phyloP scores from a whole-genome alignment of 2,797 vertebrate species.

The Cryptoblepharus egeriae region DNA sequence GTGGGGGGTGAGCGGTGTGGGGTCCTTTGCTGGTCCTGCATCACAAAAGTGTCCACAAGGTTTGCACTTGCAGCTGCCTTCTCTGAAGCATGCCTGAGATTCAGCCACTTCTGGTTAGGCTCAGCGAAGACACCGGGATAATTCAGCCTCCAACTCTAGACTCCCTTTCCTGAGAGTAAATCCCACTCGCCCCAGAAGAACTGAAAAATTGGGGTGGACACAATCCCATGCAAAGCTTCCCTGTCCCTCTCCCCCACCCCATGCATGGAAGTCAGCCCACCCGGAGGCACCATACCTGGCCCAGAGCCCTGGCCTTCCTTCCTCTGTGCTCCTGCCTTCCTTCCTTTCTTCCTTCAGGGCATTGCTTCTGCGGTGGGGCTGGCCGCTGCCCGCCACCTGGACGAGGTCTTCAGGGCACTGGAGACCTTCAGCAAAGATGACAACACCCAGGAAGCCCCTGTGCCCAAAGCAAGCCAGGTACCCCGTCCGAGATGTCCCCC shows the following conservation, averaged over 20 bases:
- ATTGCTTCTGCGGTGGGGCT: slow-evolving; percentile 20
- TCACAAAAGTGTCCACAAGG: not conserved
- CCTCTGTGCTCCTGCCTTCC: too few species aligned
- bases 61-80: not conserved
- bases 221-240: too few species aligned
- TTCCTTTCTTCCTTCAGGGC: not conserved
- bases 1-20: too few species aligned
- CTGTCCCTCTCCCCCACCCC: too few species aligned
- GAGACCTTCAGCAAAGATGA: not conserved
- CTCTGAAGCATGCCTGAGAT: not conserved
- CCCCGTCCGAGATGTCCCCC: too few species aligned
- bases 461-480: not conserved
- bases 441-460: not conserved
- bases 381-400: not conserved
- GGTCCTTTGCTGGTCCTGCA: not conserved
- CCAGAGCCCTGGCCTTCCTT: too few species aligned
- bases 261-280: not conserved
- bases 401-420: slow-evolving; percentile 6
- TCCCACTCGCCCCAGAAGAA: too few species aligned
- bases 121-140: not conserved
- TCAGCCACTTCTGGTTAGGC: not conserved
- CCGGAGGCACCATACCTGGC: too few species aligned
- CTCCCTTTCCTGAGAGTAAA: too few species aligned
- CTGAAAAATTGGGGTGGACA: too few species aligned
- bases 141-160: not conserved